phyloP scores from a whole-genome alignment of 2,888 invertebrate species.

The Lepidochrysops patricia region DNA sequence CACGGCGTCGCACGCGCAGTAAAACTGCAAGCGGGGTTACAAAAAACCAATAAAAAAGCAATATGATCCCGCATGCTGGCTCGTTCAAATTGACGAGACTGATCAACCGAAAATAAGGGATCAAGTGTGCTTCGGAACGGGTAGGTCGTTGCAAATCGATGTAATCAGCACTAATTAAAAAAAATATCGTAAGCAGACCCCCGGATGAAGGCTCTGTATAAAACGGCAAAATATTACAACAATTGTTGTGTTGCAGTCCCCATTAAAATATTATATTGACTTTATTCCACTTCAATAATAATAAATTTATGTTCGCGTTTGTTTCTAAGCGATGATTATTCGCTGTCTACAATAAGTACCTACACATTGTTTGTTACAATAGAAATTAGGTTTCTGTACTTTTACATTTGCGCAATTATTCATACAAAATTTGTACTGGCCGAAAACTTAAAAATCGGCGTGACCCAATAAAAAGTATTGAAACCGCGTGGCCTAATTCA shows the following conservation, averaged over 20 bases:
- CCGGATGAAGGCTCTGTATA: too few relatives aligned
- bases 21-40: constrained; percentile 62
- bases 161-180: constrained; percentile 6
- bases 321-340: too few relatives aligned
- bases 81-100: constrained; percentile 69
- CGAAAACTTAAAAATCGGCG: background rate
- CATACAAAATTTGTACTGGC: background rate
- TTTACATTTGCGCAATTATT: background rate
- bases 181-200: too few relatives aligned
- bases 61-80: constrained; percentile 70
- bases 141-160: background rate
- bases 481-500: background rate
- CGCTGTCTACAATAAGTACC: too few relatives aligned
- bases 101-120: constrained; percentile 47
- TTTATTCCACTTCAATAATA: too few relatives aligned
- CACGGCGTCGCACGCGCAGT: constrained; percentile 54
- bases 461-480: background rate
- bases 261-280: too few relatives aligned
- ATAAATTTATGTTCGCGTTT: too few relatives aligned
- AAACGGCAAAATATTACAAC: too few relatives aligned
- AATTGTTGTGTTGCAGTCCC: too few relatives aligned
- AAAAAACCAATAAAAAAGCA: constrained; percentile 72
- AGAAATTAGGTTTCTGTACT: too few relatives aligned
- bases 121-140: constrained; percentile 21
- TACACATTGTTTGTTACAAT: too few relatives aligned